Evolutionary conservation across 2,113 vertebrate genomes (phyloP).

Genomic region (Nycticebus coucang): DNA sequence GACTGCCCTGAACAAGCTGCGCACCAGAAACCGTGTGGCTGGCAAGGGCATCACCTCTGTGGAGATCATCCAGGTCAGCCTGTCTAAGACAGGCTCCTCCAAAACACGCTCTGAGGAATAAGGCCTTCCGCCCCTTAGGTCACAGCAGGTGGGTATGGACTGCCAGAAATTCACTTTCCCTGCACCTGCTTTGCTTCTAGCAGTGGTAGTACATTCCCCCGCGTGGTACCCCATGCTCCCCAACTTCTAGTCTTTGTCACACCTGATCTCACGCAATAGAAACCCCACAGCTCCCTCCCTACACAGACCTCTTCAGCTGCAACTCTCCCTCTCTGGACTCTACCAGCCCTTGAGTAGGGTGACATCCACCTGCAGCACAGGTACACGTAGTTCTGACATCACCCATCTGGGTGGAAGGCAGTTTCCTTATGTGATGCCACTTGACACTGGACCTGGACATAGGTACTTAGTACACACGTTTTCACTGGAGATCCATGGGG

Average conservation of each 20-base stretch:
- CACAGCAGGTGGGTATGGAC: not conserved
- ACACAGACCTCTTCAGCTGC: not conserved
- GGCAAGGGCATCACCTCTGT: constrained; percentile 83
- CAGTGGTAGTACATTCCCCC: not conserved
- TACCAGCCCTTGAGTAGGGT: rapidly evolving
- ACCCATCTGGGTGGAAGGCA: not conserved
- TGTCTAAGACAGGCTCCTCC: constrained; percentile 72
- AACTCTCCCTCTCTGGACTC: not conserved
- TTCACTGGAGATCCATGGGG: not conserved
- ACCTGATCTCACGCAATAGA: not conserved
- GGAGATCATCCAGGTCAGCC: constrained; percentile 85
- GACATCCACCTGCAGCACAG: not conserved
- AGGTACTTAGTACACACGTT: not conserved
- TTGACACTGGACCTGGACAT: not conserved
- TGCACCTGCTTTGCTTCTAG: not conserved
- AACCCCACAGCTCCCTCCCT: not conserved
- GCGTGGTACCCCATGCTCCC: not conserved
- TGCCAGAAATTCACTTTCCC: constrained; percentile 22
- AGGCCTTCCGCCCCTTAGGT: rapidly evolving
- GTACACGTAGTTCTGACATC: not conserved
- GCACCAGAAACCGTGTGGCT: constrained; percentile 76
- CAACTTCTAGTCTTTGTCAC: not conserved
- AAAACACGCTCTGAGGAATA: constrained; percentile 76
- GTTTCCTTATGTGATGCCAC: not conserved
- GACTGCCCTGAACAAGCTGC: constrained; percentile 83